Evolutionary conservation across 1,140 invertebrate species (phyloP).

Genomic region (Adoxophyes honmai): DNA sequence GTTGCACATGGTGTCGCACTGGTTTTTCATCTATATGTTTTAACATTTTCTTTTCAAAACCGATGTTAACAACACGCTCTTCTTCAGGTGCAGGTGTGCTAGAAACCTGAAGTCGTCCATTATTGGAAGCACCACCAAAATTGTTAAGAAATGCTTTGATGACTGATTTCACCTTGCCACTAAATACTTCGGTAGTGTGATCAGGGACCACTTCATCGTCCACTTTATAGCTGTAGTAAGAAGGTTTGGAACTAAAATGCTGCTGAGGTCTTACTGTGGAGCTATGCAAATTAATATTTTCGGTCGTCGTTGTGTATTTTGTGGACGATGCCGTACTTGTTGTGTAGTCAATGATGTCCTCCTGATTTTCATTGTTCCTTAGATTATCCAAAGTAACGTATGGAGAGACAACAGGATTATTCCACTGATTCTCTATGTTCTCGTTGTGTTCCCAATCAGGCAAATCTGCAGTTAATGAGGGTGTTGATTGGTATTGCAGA

Average conservation of each 20-base stretch:
- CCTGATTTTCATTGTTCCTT: conserved; percentile 30
- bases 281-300: conserved; percentile 18
- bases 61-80: conserved; percentile 58
- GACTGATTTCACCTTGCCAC: conserved; percentile 53
- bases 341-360: conserved; percentile 27
- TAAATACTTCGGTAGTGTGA: conserved; percentile 65
- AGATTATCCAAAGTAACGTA: conserved; percentile 62
- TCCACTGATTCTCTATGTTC: conserved; percentile 27
- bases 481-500: conserved; percentile 13
- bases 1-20: conserved; percentile 42
- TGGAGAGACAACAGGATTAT: conserved; percentile 51
- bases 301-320: conserved; percentile 33
- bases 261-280: conserved; percentile 27
- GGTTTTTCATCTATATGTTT: conserved; percentile 48
- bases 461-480: conserved; percentile 18
- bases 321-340: conserved; percentile 38
- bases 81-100: conserved; percentile 29
- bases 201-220: conserved; percentile 51
- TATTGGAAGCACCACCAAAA: conserved; percentile 36
- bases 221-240: conserved; percentile 57
- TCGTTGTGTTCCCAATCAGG: conserved; percentile 22
- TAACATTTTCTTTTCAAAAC: conserved; percentile 52
- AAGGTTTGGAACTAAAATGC: conserved; percentile 34
- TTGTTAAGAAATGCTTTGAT: conserved; percentile 63
- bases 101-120: conserved; percentile 32